These are phyloP conservation scores for Calameuta pallipes DNA, from an alignment of 2,888 invertebrate species.

Conservation along the genomic window DNA sequence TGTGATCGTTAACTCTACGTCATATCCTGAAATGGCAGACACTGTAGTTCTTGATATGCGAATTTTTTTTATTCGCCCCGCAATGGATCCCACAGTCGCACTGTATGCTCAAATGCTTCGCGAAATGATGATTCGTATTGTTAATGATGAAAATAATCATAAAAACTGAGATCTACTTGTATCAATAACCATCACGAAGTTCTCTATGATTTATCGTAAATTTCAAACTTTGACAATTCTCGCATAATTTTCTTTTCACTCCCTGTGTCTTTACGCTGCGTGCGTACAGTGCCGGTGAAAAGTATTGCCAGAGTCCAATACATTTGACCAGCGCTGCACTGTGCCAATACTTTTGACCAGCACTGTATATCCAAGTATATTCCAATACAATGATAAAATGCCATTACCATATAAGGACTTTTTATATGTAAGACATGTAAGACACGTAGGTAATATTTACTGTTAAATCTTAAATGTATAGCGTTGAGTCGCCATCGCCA, in stretches of 20 bases:
- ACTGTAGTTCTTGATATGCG: not conserved
- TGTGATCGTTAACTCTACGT: constrained; percentile 3
- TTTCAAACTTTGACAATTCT: not conserved
- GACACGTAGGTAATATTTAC: constrained; percentile 52
- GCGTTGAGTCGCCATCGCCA: constrained; percentile 49
- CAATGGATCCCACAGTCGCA: not conserved
- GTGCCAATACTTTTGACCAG: too few species aligned
- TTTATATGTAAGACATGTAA: constrained; percentile 42
- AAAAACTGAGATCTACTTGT: not conserved
- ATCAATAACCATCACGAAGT: not conserved
- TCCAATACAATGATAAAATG: not conserved
- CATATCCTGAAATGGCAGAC: not conserved
- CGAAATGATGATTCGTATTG: not conserved
- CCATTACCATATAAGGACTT: constrained; percentile 25
- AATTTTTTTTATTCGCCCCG: not conserved
- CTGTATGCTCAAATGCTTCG: not conserved
- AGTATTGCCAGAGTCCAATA: not conserved
- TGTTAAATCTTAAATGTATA: constrained; percentile 41
- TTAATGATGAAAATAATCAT: not conserved
- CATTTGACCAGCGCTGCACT: not conserved
- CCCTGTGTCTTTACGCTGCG: not conserved
- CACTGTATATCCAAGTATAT: not conserved
- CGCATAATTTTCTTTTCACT: not conserved
- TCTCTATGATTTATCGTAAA: not conserved
- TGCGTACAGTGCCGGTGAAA: not conserved